These are phyloP conservation scores for Acrocephalus kingi DNA, from an alignment of 2,113 vertebrate genomes.

Conservation along the genomic window DNA sequence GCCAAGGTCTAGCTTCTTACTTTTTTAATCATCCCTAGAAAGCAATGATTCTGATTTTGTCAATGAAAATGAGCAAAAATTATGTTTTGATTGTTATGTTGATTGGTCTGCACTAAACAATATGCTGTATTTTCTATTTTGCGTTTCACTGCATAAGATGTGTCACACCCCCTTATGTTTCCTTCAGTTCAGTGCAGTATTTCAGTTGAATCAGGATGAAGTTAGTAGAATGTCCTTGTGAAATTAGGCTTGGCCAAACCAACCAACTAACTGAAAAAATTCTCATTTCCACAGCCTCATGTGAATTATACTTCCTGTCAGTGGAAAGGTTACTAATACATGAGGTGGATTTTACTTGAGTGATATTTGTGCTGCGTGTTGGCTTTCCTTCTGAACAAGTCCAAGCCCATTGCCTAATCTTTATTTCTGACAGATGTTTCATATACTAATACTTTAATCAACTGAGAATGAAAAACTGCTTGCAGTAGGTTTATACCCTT, in stretches of 20 bases:
- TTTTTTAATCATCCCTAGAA: background rate
- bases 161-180: background rate
- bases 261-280: background rate
- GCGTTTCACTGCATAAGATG: background rate
- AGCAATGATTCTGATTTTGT: background rate
- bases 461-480: slow-evolving; percentile 14
- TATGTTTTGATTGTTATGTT: background rate
- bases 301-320: background rate
- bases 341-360: background rate
- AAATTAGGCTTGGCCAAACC: background rate
- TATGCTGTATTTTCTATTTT: background rate
- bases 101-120: background rate
- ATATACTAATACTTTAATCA: slow-evolving; percentile 59
- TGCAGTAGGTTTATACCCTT: slow-evolving; percentile 17
- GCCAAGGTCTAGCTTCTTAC: background rate
- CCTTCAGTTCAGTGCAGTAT: background rate
- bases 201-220: background rate
- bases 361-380: background rate
- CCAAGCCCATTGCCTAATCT: slow-evolving; percentile 35
- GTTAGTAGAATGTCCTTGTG: background rate
- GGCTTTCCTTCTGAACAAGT: slow-evolving; percentile 19
- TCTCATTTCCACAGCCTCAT: background rate
- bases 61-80: background rate
- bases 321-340: slow-evolving; percentile 10
- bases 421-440: slow-evolving; percentile 61